These are phyloP conservation scores for Lumbricus terrestris DNA, from an alignment of 2,888 invertebrate species.

Conservation along the genomic window DNA sequence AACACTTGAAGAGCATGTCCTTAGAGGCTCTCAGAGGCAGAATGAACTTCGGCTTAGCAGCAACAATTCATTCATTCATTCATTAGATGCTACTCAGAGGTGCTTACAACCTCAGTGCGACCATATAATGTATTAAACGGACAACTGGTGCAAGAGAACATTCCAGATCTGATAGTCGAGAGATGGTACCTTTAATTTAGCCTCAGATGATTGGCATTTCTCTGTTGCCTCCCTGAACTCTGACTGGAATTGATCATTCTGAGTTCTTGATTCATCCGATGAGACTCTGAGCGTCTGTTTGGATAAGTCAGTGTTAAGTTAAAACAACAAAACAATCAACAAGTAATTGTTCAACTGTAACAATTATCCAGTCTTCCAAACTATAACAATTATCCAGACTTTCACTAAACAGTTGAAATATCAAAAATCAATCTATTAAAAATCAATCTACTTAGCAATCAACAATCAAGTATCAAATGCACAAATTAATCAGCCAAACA, in stretches of 20 bases:
- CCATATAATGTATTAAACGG: not conserved
- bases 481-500: too few relatives aligned
- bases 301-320: not conserved
- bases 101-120: too few relatives aligned
- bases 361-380: not conserved
- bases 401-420: too few relatives aligned
- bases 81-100: too few relatives aligned
- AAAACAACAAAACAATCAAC: not conserved
- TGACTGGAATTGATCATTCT: not conserved
- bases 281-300: not conserved
- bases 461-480: too few relatives aligned
- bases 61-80: not conserved
- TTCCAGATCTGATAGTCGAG: not conserved
- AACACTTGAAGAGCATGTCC: too few relatives aligned
- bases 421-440: too few relatives aligned
- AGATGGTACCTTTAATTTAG: not conserved
- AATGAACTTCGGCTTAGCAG: not conserved
- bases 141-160: not conserved
- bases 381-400: not conserved
- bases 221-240: not conserved
- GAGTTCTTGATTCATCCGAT: not conserved
- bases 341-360: not conserved
- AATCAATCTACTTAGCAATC: too few relatives aligned
- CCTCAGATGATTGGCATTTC: not conserved
- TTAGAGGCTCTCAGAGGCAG: too few relatives aligned